A percentile compares a stretch with the other conserved stretches of the same genome.
phyloP scores from a whole-genome alignment of 2,888 invertebrate species.

The Drosophila stalkeri region DNA sequence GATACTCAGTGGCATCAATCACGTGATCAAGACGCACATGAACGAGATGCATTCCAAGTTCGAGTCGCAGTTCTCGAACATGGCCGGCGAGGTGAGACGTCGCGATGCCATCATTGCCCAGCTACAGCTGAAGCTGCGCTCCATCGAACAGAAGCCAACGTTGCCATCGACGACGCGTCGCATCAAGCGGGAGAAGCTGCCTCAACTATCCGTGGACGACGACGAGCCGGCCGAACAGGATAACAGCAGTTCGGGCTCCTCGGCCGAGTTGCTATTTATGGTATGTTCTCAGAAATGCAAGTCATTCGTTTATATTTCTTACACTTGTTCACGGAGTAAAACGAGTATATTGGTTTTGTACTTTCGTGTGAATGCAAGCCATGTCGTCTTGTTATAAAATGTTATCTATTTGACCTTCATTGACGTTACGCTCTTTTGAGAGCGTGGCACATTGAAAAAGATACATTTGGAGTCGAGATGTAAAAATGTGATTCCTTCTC shows the following conservation, averaged over 20 bases:
- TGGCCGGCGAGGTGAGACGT: constrained; percentile 92
- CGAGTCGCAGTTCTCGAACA: constrained; percentile 90
- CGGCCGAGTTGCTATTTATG: constrained; percentile 85
- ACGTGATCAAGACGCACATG: constrained; percentile 91
- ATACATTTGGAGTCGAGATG: not conserved
- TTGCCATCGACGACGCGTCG: constrained; percentile 41
- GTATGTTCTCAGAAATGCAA: constrained; percentile 52
- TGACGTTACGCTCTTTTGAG: no score
- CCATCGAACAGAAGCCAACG: constrained; percentile 84
- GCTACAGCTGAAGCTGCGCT: constrained; percentile 90
- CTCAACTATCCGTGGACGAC: constrained; percentile 65
- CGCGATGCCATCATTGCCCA: constrained; percentile 93
- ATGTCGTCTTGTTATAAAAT: not conserved
- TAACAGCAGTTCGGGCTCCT: constrained; percentile 83
- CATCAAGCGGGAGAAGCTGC: constrained; percentile 59
- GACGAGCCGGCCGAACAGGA: constrained; percentile 70
- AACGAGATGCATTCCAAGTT: constrained; percentile 90
- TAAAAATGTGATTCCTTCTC: not conserved
- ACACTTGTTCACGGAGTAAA: no score
- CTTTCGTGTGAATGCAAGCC: not conserved
- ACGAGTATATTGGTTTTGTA: not conserved
- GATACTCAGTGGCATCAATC: constrained; percentile 91
- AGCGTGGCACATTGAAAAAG: not conserved
- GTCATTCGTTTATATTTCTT: not conserved
- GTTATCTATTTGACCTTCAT: not conserved